Percentiles rank a stretch among this genome's conserved stretches.
Evolutionary conservation across 2,888 invertebrate species (phyloP).

Genomic region (Leptothorax acervorum): DNA sequence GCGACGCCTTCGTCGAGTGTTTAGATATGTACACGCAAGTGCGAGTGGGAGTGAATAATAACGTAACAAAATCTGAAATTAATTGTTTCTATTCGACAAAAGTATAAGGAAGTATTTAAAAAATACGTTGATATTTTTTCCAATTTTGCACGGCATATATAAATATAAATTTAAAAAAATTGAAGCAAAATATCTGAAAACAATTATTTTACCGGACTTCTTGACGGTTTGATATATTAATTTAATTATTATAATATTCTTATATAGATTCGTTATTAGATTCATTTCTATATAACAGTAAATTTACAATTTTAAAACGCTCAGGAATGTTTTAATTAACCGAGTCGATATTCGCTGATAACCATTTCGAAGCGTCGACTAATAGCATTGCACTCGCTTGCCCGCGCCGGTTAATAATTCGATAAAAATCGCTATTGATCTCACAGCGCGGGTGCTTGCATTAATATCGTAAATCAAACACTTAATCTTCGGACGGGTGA

Average conservation of each 20-base stretch:
- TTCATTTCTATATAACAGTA: background rate
- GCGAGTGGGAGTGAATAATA: background rate
- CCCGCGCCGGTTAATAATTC: constrained; percentile 24
- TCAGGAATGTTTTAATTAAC: constrained; percentile 40
- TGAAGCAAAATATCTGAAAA: background rate
- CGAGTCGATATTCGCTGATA: constrained; percentile 31
- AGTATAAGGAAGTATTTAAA: background rate
- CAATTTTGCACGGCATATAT: background rate
- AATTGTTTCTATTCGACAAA: background rate
- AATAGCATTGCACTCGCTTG: constrained; percentile 29
- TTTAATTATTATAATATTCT: background rate
- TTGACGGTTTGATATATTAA: background rate
- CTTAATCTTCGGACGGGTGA: constrained; percentile 38
- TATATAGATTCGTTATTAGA: background rate
- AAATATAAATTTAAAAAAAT: background rate
- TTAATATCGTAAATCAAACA: constrained; percentile 45
- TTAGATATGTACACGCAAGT: background rate
- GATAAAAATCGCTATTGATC: constrained; percentile 51
- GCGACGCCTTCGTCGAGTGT: constrained; percentile 36
- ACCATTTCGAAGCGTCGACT: constrained; percentile 36
- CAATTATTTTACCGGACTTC: background rate
- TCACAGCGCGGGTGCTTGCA: constrained; percentile 24
- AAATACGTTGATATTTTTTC: background rate
- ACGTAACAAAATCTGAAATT: background rate
- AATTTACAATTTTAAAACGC: background rate